Evolutionary conservation across 2,113 vertebrate genomes (phyloP).

Genomic region (Rana temporaria): DNA sequence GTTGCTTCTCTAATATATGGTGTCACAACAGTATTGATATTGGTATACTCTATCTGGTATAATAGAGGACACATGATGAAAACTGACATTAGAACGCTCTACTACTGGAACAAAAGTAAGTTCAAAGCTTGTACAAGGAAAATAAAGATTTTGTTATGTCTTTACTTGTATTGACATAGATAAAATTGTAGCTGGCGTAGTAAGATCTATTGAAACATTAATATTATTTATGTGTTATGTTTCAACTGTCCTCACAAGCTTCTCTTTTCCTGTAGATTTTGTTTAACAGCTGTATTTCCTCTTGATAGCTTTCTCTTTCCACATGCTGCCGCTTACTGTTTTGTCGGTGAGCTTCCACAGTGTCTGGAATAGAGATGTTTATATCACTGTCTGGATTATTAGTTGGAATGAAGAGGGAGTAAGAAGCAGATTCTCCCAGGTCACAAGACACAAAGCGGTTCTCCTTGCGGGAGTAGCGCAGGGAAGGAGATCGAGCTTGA

Average conservation of each 20-base stretch:
- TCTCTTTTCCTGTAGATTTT: constrained; percentile 86
- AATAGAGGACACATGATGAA: too few relatives aligned
- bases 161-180: constrained; percentile 16
- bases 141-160: constrained; percentile 15
- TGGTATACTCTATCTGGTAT: too few relatives aligned
- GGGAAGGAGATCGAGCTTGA: constrained; percentile 89
- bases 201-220: background rate
- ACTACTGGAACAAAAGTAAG: background rate
- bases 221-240: background rate
- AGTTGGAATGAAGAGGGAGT: constrained; percentile 91
- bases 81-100: too few relatives aligned
- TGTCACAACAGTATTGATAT: too few relatives aligned
- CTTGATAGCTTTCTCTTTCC: constrained; percentile 83
- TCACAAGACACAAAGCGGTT: constrained; percentile 97
- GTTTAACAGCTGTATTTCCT: constrained; percentile 95
- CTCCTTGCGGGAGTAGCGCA: constrained; percentile 92
- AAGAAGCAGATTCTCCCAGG: constrained; percentile 91
- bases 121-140: constrained; percentile 3
- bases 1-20: too few relatives aligned
- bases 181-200: background rate
- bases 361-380: constrained; percentile 97
- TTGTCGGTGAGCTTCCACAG: constrained; percentile 92
- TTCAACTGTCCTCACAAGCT: constrained; percentile 60
- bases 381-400: constrained; percentile 82
- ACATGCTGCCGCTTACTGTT: constrained; percentile 84